These are phyloP conservation scores for Isaurus tuberculatus DNA, from an alignment of 92 coral and sea anemone species.

Conservation along the genomic window DNA sequence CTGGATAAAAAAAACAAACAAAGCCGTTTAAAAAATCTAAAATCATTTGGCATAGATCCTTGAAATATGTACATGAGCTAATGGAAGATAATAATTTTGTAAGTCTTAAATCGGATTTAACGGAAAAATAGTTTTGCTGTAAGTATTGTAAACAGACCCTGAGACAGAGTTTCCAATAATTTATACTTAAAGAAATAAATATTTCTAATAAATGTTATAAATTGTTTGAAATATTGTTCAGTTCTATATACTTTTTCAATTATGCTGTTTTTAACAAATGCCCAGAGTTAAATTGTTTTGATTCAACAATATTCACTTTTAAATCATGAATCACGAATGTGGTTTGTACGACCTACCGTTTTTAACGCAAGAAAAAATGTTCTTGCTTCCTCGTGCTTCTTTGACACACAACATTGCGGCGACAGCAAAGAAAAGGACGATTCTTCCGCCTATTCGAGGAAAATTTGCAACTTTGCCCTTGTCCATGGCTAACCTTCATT, in stretches of 20 bases:
- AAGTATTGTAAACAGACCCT: no score
- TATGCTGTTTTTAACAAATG: neutral
- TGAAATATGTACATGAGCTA: neutral
- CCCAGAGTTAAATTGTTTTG: neutral
- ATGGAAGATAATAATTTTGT: no score
- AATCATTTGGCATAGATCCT: neutral
- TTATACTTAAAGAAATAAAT: no score
- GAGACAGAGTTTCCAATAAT: no score
- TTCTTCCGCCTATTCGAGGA: neutral
- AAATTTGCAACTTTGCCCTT: neutral
- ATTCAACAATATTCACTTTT: neutral
- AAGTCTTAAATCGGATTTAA: no score
- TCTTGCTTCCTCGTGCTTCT: constrained; percentile 24
- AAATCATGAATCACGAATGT: neutral
- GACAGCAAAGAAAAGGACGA: neutral
- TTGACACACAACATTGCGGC: neutral
- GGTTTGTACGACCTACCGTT: constrained; percentile 1
- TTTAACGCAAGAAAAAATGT: constrained; percentile 36
- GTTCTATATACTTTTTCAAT: no score
- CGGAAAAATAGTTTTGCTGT: no score
- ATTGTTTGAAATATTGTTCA: no score
- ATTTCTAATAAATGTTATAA: no score
- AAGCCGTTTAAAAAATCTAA: neutral
- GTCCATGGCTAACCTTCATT: constrained; percentile 18
- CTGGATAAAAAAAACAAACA: neutral